phyloP scores from a whole-genome alignment of 2,888 invertebrate species.

The Trissoscelio sp. region DNA sequence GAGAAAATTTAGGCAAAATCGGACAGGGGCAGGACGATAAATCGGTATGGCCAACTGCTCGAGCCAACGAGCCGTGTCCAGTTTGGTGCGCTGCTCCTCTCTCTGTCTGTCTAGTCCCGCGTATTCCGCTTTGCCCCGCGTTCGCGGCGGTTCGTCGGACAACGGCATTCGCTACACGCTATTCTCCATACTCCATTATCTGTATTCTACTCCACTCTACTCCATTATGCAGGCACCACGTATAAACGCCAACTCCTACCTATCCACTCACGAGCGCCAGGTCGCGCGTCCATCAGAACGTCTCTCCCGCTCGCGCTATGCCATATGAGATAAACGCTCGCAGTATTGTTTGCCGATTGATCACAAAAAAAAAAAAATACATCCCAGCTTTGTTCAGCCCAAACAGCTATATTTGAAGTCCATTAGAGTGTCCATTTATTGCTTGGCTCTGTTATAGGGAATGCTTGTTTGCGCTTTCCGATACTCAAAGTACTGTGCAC shows the following conservation, averaged over 20 bases:
- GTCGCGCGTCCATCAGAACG: slow-evolving; percentile 72
- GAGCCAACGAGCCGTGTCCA: slow-evolving; percentile 80
- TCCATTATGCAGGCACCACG: slow-evolving; percentile 81
- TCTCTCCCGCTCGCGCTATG: slow-evolving; percentile 49
- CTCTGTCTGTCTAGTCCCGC: slow-evolving; percentile 39
- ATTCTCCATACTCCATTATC: slow-evolving; percentile 82
- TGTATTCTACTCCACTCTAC: slow-evolving; percentile 80
- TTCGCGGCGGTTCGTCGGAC: slow-evolving; percentile 49
- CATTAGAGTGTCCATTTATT: slow-evolving; percentile 64
- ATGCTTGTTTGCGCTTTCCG: slow-evolving; percentile 41
- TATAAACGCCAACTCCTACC: slow-evolving; percentile 77
- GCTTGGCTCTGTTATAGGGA: slow-evolving; percentile 28
- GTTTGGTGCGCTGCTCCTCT: slow-evolving; percentile 67
- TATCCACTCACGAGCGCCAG: slow-evolving; percentile 72
- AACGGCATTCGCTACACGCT: slow-evolving; percentile 77
- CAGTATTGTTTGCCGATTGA: slow-evolving; percentile 63
- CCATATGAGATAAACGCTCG: slow-evolving; percentile 65
- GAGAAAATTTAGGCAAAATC: slow-evolving; percentile 74
- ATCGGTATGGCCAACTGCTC: slow-evolving; percentile 79
- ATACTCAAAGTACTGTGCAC: slow-evolving; percentile 18
- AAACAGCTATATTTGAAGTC: slow-evolving; percentile 62
- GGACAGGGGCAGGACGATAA: slow-evolving; percentile 75
- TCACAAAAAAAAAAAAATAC: slow-evolving; percentile 60
- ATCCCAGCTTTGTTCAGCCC: slow-evolving; percentile 49
- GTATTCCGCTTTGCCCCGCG: slow-evolving; percentile 46